phyloP scores from a whole-genome alignment of 2,888 invertebrate genomes.

The Odontothrips loti region DNA sequence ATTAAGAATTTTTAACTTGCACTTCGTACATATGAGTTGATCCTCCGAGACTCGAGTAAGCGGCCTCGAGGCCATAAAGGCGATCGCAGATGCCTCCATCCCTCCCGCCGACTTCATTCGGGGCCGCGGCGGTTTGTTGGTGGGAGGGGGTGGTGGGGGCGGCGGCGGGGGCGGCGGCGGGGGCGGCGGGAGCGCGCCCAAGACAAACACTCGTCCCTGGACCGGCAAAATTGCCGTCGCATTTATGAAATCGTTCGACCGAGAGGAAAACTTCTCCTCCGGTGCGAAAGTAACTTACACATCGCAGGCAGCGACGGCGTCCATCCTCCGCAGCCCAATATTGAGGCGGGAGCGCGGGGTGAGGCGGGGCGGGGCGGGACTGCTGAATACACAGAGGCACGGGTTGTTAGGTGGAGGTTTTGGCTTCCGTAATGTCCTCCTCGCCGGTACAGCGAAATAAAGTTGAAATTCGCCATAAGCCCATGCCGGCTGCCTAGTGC shows the following conservation, averaged over 20 bases:
- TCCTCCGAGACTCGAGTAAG: too few relatives aligned
- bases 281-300: constrained; percentile 22
- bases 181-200: neutral
- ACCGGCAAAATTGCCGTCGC: constrained; percentile 12
- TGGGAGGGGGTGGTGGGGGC: neutral
- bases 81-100: too few relatives aligned
- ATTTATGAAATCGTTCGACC: constrained; percentile 23
- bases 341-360: neutral
- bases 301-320: neutral
- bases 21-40: too few relatives aligned
- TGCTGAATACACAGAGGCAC: too few relatives aligned
- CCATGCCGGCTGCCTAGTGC: too few relatives aligned
- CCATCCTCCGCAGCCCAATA: neutral
- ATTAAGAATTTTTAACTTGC: too few relatives aligned
- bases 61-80: too few relatives aligned
- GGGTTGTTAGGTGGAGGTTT: too few relatives aligned
- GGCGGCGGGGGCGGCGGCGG: neutral
- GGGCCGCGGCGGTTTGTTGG: neutral
- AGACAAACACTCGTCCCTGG: constrained; percentile 15
- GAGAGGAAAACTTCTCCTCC: constrained; percentile 6
- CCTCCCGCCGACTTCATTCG: too few relatives aligned
- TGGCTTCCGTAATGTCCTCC: too few relatives aligned
- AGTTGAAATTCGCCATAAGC: too few relatives aligned
- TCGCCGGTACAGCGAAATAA: too few relatives aligned
- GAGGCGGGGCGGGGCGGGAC: neutral